Evolutionary conservation across 2,113 vertebrate species (phyloP).

Genomic region (Chunga burmeisteri): DNA sequence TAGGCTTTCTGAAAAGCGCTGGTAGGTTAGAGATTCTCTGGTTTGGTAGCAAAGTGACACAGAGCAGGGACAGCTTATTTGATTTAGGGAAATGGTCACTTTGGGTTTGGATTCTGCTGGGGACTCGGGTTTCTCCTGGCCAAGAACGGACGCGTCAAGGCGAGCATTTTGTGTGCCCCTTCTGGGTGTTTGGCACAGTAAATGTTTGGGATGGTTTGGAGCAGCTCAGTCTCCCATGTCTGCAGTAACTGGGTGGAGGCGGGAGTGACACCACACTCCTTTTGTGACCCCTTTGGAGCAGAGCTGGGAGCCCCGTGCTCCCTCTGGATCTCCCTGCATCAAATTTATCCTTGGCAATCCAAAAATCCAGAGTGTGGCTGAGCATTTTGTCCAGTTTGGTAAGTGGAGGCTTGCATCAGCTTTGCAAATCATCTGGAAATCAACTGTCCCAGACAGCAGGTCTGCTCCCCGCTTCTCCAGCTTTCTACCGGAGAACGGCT

Average conservation of each 20-base stretch:
- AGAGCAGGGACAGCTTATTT: neutral
- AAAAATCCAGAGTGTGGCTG: neutral
- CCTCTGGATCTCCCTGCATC: neutral
- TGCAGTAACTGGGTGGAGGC: neutral
- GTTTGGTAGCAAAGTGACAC: neutral
- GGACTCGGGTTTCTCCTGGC: neutral
- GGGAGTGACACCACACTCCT: neutral
- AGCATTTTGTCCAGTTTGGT: neutral
- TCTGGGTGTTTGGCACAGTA: neutral
- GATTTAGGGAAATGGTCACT: neutral
- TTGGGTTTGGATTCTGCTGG: neutral
- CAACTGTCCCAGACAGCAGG: neutral
- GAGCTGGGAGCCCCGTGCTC: neutral
- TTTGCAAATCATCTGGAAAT: neutral
- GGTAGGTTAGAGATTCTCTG: neutral
- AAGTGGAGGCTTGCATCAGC: neutral
- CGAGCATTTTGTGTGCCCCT: neutral
- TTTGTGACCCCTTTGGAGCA: neutral
- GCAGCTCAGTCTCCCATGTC: neutral
- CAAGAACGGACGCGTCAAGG: rapidly evolving
- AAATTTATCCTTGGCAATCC: neutral
- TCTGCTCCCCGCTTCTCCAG: neutral
- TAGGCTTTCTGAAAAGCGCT: neutral
- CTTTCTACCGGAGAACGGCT: neutral
- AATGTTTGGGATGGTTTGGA: neutral